phyloP scores from a whole-genome alignment of 2,888 invertebrate genomes.

The Tubulanus polymorphus region DNA sequence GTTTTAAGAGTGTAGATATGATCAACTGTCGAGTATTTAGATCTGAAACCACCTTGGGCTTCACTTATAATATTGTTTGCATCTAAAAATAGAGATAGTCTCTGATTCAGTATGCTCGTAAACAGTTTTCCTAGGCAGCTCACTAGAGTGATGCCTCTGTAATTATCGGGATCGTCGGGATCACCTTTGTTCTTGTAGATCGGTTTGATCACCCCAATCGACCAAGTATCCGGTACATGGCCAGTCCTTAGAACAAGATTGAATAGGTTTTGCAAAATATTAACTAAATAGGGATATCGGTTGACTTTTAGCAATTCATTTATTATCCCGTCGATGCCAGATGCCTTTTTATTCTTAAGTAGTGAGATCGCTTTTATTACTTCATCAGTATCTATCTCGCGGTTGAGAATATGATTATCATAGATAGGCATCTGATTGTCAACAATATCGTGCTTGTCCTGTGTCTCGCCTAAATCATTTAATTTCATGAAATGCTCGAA shows the following conservation, averaged over 20 bases:
- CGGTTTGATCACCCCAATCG: not conserved
- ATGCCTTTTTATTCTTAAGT: not conserved
- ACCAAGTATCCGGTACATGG: not conserved
- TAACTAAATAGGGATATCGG: not conserved
- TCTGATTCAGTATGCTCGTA: not conserved
- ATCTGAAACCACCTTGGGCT: not conserved
- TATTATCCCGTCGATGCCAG: not conserved
- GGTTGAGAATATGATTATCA: not conserved
- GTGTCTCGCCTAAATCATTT: not conserved
- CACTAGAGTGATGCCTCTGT: not conserved
- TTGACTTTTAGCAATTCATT: not conserved
- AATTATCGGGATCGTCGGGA: not conserved
- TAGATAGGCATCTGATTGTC: not conserved
- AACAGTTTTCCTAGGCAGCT: not conserved
- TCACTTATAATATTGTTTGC: not conserved
- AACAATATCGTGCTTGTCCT: not conserved
- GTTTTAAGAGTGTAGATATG: not conserved
- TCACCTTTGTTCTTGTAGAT: not conserved
- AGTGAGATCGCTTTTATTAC: not conserved
- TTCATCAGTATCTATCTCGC: not conserved
- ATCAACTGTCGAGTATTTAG: not conserved
- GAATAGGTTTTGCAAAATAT: not conserved
- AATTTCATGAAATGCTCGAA: not conserved
- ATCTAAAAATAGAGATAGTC: not conserved
- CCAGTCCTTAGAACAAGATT: not conserved